Evolutionary conservation across 2,797 vertebrate species (phyloP).

Genomic region (Ispidina picta): DNA sequence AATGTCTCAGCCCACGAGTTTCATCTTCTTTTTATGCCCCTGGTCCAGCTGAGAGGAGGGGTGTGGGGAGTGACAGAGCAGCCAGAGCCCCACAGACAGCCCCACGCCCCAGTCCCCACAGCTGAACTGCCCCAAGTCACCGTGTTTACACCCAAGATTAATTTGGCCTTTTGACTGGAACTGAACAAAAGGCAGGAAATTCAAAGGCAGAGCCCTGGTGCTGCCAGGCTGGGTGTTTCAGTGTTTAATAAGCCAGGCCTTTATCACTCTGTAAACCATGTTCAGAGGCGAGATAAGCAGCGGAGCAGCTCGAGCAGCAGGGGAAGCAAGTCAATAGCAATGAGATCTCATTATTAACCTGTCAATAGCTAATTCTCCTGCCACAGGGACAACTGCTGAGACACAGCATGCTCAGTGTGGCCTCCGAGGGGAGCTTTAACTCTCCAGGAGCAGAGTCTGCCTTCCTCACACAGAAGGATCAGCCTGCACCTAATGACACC

Average conservation of each 20-base stretch:
- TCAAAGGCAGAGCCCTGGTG: neutral
- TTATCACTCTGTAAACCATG: neutral
- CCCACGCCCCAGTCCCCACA: neutral
- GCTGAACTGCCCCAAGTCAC: neutral
- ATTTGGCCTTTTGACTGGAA: slow-evolving; percentile 9
- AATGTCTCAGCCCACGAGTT: too few relatives aligned
- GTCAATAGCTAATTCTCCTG: slow-evolving; percentile 73
- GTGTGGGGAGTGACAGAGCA: too few relatives aligned
- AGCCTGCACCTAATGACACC: neutral
- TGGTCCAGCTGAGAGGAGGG: too few relatives aligned
- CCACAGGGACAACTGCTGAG: slow-evolving; percentile 7
- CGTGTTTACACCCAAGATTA: slow-evolving; percentile 23
- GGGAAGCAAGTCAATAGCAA: slow-evolving; percentile 59
- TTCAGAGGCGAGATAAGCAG: slow-evolving; percentile 30
- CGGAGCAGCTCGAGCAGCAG: neutral
- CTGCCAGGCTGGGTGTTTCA: neutral
- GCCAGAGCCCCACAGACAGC: neutral
- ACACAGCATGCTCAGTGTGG: neutral
- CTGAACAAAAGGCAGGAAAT: slow-evolving; percentile 59
- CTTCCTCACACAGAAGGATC: neutral
- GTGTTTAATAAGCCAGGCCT: slow-evolving; percentile 19
- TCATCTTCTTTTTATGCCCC: too few relatives aligned
- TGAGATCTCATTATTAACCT: slow-evolving; percentile 77
- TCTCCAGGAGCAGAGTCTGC: neutral
- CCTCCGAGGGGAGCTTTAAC: slow-evolving; percentile 20